A percentile compares a stretch with the other conserved stretches of the same genome.
Evolutionary conservation across 2,888 invertebrate species (phyloP).

Genomic region (Glyphotaelius pellucidus): DNA sequence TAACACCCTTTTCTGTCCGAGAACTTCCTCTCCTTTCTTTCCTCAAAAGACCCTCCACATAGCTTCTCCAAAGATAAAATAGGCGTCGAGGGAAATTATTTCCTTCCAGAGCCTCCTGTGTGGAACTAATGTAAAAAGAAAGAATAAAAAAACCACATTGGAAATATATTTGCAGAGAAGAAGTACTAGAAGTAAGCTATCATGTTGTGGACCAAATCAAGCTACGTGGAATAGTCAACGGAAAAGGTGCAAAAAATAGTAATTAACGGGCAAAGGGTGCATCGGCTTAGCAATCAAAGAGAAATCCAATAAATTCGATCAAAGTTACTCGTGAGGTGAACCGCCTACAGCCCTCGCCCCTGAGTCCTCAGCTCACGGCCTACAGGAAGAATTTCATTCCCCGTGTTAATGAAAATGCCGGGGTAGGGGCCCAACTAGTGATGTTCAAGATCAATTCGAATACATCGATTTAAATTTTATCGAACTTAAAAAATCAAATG

Average conservation of each 20-base stretch:
- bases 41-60: too few relatives aligned
- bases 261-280: conserved; percentile 5
- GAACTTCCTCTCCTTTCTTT: too few relatives aligned
- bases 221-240: not conserved
- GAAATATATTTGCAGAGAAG: not conserved
- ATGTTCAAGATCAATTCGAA: not conserved
- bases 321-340: conserved; percentile 7
- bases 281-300: conserved; percentile 27
- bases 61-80: too few relatives aligned
- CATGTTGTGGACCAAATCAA: not conserved
- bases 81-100: too few relatives aligned
- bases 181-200: not conserved
- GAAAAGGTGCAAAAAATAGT: not conserved
- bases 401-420: conserved; percentile 24
- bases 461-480: not conserved
- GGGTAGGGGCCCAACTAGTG: not conserved
- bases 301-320: conserved; percentile 23
- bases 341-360: not conserved
- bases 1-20: too few relatives aligned
- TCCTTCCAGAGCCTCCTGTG: too few relatives aligned
- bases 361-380: not conserved
- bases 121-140: too few relatives aligned
- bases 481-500: not conserved
- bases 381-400: conserved; percentile 10
- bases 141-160: not conserved